Percentiles rank a stretch among this genome's conserved stretches.
Evolutionary conservation across 2,113 vertebrate species (phyloP).

Genomic region (Heterochromis multidens): DNA sequence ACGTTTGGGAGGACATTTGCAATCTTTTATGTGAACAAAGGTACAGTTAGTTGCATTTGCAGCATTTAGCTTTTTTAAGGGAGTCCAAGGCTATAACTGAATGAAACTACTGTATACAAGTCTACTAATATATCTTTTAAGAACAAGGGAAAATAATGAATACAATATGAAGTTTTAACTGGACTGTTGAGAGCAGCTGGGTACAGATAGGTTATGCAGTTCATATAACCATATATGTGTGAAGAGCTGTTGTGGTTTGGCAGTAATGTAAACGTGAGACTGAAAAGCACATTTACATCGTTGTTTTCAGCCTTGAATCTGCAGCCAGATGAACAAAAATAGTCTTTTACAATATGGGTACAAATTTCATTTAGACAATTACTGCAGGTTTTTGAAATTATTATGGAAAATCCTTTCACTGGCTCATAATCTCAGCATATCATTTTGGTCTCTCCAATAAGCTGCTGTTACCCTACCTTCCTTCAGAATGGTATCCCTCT

Average conservation of each 20-base stretch:
- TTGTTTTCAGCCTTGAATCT: background rate
- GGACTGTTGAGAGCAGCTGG: no score
- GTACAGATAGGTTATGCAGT: no score
- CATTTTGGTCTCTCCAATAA: background rate
- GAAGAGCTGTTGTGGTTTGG: no score
- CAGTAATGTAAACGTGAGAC: no score
- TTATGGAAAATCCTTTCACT: background rate
- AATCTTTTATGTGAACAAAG: no score
- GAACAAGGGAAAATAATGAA: background rate
- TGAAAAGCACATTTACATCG: background rate
- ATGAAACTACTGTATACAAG: no score
- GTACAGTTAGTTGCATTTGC: no score
- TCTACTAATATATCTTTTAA: background rate
- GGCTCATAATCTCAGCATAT: background rate
- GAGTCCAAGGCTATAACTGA: no score
- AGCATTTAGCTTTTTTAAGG: no score
- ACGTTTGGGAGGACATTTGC: no score
- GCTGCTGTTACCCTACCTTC: conserved; percentile 75
- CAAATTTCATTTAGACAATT: background rate
- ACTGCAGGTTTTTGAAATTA: background rate
- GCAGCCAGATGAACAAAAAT: background rate
- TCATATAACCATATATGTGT: no score
- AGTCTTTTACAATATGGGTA: background rate
- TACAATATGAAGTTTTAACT: no score
- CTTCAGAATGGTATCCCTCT: conserved; percentile 91